phyloP scores from a whole-genome alignment of 2,888 invertebrate genomes.

The Lasiommata megera region DNA sequence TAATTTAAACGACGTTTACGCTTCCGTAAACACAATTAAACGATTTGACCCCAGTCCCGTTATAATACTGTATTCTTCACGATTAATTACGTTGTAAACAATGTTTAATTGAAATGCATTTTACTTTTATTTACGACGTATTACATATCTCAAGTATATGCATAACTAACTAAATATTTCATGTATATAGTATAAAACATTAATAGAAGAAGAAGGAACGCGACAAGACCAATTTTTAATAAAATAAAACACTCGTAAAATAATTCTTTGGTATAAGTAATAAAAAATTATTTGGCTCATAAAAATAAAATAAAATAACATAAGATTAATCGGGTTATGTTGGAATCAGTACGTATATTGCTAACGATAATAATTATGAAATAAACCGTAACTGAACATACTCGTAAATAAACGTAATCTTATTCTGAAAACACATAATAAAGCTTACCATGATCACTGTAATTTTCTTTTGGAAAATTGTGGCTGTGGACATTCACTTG shows the following conservation, averaged over 20 bases:
- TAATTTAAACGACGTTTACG: neutral
- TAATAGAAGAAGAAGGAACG: too few relatives aligned
- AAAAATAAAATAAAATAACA: too few relatives aligned
- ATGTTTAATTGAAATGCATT: constrained; percentile 8
- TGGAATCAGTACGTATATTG: neutral
- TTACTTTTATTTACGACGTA: too few relatives aligned
- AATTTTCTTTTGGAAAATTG: constrained; percentile 18
- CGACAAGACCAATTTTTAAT: too few relatives aligned
- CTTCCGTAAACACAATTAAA: constrained; percentile 16
- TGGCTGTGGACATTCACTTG: neutral
- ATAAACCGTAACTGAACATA: neutral
- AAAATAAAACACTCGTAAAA: too few relatives aligned
- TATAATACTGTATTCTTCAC: constrained; percentile 13
- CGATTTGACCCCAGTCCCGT: constrained; percentile 13
- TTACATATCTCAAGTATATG: too few relatives aligned
- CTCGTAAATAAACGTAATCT: neutral
- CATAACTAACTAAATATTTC: too few relatives aligned
- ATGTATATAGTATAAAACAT: too few relatives aligned
- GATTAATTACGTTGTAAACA: constrained; percentile 6
- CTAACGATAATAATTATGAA: neutral
- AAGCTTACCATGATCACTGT: constrained; percentile 32
- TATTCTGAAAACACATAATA: neutral
- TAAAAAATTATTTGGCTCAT: too few relatives aligned
- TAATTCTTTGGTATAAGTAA: too few relatives aligned
- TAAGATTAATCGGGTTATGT: too few relatives aligned